Evolutionary conservation across 2,888 invertebrate species (phyloP), one percentile per base, ranked within the genome.

Genomic region (Leptothorax acervorum): DNA sequence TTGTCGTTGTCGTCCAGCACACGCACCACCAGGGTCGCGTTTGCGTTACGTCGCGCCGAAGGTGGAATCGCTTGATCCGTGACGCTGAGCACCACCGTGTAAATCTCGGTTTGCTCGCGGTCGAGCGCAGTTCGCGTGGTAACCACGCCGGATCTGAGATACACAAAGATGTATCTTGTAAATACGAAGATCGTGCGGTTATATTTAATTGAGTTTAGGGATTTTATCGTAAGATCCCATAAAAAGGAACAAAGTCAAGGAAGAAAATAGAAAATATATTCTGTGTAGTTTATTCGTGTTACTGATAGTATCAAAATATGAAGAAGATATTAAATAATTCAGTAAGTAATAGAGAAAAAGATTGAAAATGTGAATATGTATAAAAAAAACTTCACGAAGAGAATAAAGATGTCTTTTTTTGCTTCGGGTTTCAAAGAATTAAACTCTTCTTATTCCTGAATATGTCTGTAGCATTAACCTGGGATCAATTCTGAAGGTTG

Each of bases 1-100:
- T 99, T 99, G 95, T 99, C 99, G 92, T 98, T 98, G 93, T 98
- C 99, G 91, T 99, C 99, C 73, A 98, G 94, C 8, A 99, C 96
- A 88, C 97, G 97, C 48, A 99, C 97, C 87, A 97, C 96, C 57
- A 99, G 96, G 45, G 97, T 98, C 0, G 99, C 98, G 93, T 97
- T 97, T 85, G 98, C 97, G 0, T 98, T 97, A 92, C 97, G 96
- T 84, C 98, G 96, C 78, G 97, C 97, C n/a, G 97, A 96, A 12
- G 97, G 96, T 0, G 98, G 97, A 39, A 96, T 97, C 0, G 98
- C 98, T 93, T 97, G 97, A 93, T 99, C 99, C 0, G 97, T 97
- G 0, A 99, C 99, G 90, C 97, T 97, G 0, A 99, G 97, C 35
- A 98, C 96, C 12, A 99, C 96, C 0, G 97, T 97, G 93, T 99